Percentiles rank a stretch among this genome's conserved stretches.
phyloP scores from a whole-genome alignment of 2,797 vertebrate species.

The Rhinella marina region DNA sequence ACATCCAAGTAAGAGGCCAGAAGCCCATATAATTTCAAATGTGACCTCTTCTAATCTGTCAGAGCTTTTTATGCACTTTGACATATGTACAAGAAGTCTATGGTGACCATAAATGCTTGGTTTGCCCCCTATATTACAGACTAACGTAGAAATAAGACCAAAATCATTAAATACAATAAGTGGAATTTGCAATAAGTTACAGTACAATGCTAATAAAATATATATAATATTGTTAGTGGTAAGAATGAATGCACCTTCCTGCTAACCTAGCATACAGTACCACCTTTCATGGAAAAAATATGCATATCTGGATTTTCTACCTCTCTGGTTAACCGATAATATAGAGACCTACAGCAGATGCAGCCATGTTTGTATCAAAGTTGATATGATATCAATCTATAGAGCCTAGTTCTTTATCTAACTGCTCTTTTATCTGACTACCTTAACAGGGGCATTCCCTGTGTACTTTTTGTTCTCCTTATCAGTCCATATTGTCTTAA shows the following conservation, averaged over 20 bases:
- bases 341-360: background rate
- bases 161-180: background rate
- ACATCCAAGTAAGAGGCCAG: background rate
- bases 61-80: background rate
- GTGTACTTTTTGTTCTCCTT: background rate
- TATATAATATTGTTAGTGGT: constrained; percentile 15
- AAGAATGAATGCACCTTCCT: constrained; percentile 57
- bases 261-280: constrained; percentile 14
- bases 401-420: constrained; percentile 13
- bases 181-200: constrained; percentile 16
- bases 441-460: background rate
- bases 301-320: constrained; percentile 46
- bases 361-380: constrained; percentile 12
- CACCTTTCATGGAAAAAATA: constrained; percentile 18
- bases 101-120: background rate
- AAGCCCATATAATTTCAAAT: background rate
- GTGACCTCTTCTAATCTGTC: background rate
- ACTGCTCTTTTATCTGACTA: background rate
- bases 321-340: constrained; percentile 28
- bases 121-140: background rate
- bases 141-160: background rate
- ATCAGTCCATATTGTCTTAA: background rate
- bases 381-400: background rate
- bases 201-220: background rate
- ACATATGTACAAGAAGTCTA: background rate